phyloP scores from a whole-genome alignment of 1,140 invertebrate species.

The Palaemon carinicauda region DNA sequence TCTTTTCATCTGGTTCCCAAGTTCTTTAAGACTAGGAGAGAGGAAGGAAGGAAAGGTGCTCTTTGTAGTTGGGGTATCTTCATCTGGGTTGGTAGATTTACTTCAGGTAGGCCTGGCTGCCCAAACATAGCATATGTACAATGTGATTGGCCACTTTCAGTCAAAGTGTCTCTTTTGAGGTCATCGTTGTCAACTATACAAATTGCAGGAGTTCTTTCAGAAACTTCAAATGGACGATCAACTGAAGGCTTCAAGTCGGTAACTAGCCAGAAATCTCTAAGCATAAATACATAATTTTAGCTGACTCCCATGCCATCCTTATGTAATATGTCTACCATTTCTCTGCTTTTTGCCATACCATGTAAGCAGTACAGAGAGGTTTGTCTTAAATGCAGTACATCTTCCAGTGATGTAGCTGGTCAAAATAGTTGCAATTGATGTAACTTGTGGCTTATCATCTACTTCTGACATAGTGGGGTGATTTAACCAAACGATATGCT shows the following conservation, averaged over 20 bases:
- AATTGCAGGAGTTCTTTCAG: neutral
- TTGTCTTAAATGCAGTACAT: neutral
- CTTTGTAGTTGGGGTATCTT: neutral
- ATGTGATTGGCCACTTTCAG: neutral
- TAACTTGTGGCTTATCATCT: neutral
- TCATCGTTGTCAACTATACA: neutral
- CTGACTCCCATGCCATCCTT: too few relatives aligned
- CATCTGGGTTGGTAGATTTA: neutral
- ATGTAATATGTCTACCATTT: too few relatives aligned
- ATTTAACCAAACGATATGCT: neutral
- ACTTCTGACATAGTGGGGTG: neutral
- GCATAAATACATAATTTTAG: too few relatives aligned
- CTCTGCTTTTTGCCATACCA: neutral
- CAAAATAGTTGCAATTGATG: neutral
- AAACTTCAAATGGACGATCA: too few relatives aligned
- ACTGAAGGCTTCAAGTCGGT: too few relatives aligned
- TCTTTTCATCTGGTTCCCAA: neutral
- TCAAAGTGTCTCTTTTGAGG: neutral
- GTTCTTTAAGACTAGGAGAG: neutral
- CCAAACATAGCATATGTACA: neutral
- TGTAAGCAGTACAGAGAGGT: neutral
- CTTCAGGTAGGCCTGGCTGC: neutral
- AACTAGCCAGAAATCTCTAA: neutral
- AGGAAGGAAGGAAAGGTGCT: neutral
- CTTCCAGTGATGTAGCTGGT: neutral